Base-by-base conservation (phyloP, 1,140 invertebrate genomes). In the Scaptomyza pallida region DNA sequence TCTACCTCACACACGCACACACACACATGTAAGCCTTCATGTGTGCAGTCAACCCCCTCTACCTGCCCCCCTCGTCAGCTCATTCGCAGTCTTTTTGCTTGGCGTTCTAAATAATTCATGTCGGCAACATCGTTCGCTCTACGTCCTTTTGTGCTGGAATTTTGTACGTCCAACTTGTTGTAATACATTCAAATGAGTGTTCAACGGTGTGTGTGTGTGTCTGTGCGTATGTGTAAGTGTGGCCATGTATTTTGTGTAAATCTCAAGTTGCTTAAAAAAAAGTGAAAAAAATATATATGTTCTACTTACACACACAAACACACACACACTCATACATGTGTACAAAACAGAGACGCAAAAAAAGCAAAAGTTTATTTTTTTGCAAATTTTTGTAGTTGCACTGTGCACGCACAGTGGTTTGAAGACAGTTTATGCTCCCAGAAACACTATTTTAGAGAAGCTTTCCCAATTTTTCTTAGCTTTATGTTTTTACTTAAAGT, bases 31-130 rank as follows among this genome's bases (percentile, higher is more conserved):
- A 68, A 51, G 68, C 40, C 17, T 44, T 16, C 19, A 35, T 47
- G 21, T 47, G 45, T 16, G n/a, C 8, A 26, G 16, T 51, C 4
- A 37, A 9, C 23, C 19, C 35, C 41, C 55, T 55, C 10, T 30
- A 30, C 26, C 6, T 9, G 26, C 9, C 30, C n/a, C 16, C 15
- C 15, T 17, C 3, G 21, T 19, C 6, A 3, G 16, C 51, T 35
- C 33, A 35, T 35, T 21, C 19, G 23, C 40, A 43, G 43, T 65
- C 47, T 56, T 59, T 72, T 55, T 55, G 30, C 72, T 67, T 60
- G 54, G 71, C 41, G 78, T 45, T 81, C 82, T 88, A 86, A 88
- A 86, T 88, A 82, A 88, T 88, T 86, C 73, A 88, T 88, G 81
- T 71, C 45, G 81, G 60, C 72, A 73, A 72, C 72, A 76, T 70